Conservation (phyloP, 2,888 invertebrate species). For the Sphaerophoria rueppellii region DNA sequence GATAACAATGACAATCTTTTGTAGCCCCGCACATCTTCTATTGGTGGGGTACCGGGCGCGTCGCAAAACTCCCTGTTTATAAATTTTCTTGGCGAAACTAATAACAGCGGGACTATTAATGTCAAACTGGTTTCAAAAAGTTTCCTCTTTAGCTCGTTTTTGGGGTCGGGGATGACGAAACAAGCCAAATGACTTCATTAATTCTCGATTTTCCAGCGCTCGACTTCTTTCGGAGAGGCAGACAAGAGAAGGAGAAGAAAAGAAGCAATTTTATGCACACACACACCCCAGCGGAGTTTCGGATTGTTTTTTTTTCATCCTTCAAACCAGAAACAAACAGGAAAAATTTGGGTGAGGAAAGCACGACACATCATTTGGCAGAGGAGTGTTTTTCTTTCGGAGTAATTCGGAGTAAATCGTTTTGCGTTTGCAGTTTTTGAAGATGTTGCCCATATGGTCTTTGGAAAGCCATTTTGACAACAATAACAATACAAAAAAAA, state of each 20-base stretch:
- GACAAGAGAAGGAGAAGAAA: neutral
- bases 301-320: neutral
- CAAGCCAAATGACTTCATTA: slow-evolving; percentile 80
- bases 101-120: slow-evolving; percentile 74
- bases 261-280: slow-evolving; percentile 72
- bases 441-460: slow-evolving; percentile 56
- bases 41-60: neutral
- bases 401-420: slow-evolving; percentile 60
- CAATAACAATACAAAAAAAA: slow-evolving; percentile 63
- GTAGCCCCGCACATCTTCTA: slow-evolving; percentile 27
- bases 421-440: slow-evolving; percentile 10
- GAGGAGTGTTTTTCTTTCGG: slow-evolving; percentile 48
- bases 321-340: slow-evolving; percentile 6
- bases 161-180: slow-evolving; percentile 74
- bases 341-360: slow-evolving; percentile 38
- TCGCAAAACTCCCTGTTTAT: slow-evolving; percentile 11
- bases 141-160: slow-evolving; percentile 57
- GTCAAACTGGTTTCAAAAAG: slow-evolving; percentile 74
- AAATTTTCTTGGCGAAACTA: slow-evolving; percentile 70
- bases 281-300: slow-evolving; percentile 66
- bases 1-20: slow-evolving; percentile 73
- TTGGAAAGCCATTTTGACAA: slow-evolving; percentile 68
- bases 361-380: slow-evolving; percentile 67
- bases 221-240: neutral
- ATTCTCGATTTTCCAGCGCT: slow-evolving; percentile 78